phyloP scores from a whole-genome alignment of 2,113 vertebrate genomes.

The Mustela nigripes region DNA sequence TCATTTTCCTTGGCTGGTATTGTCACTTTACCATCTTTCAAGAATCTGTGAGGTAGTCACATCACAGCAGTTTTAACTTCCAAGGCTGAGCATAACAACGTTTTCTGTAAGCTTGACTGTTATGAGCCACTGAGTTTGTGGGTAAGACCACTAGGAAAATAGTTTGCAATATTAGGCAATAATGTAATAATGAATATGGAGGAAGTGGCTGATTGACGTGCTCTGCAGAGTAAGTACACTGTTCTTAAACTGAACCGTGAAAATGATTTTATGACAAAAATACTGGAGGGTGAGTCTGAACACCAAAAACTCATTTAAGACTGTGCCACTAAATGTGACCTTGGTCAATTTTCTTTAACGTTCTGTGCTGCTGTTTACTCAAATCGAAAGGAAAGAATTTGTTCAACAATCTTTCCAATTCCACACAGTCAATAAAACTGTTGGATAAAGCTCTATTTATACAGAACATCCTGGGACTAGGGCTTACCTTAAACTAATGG shows the following conservation, averaged over 20 bases:
- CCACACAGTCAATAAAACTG: neutral
- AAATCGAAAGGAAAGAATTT: neutral
- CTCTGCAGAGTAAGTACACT: neutral
- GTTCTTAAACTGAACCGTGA: neutral
- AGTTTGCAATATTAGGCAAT: neutral
- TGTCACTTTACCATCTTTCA: neutral
- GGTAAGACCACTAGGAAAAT: neutral
- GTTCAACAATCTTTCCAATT: neutral
- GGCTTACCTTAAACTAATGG: neutral
- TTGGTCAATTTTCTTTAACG: neutral
- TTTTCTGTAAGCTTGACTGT: neutral
- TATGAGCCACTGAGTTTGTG: neutral
- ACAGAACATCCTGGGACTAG: neutral
- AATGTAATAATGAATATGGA: neutral
- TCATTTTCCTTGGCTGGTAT: neutral
- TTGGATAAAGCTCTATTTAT: neutral
- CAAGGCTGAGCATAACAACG: neutral
- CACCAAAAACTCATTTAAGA: neutral
- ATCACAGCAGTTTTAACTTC: conserved; percentile 26
- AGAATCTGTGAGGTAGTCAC: neutral
- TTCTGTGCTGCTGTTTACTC: neutral
- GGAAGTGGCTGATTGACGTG: neutral
- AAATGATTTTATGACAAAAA: conserved; percentile 27
- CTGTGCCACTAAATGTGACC: neutral
- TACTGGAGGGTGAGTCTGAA: neutral